Percentiles rank a stretch among this genome's conserved stretches.
These are phyloP conservation scores for Lethenteron camtschaticum DNA, from an alignment of 2,113 vertebrate genomes.

Conservation along the genomic window DNA sequence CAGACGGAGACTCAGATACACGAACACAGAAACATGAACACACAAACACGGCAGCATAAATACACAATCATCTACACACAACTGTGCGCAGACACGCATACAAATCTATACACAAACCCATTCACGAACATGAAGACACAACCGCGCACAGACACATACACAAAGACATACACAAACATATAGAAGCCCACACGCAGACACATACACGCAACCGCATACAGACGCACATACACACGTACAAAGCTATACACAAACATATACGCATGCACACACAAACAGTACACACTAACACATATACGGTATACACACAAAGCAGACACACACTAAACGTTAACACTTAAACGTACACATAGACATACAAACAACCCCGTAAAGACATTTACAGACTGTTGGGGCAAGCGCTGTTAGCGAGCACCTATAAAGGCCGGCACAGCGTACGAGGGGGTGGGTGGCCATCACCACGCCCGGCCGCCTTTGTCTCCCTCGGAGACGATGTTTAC, in stretches of 20 bases:
- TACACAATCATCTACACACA: neutral
- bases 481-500: no score
- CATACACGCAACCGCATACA: neutral
- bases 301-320: no score
- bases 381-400: no score
- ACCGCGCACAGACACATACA: neutral
- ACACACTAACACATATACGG: no score
- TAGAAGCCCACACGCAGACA: neutral
- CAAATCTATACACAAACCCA: neutral
- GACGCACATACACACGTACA: neutral
- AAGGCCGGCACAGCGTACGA: no score
- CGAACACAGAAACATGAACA: neutral
- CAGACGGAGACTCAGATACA: neutral
- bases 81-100: neutral
- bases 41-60: neutral
- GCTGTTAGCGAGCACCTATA: no score
- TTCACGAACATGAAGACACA: neutral
- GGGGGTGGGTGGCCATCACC: no score
- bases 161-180: neutral
- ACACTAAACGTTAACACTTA: no score
- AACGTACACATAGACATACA: no score
- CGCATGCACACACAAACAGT: neutral
- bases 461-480: no score
- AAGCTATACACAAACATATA: neutral
- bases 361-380: no score